phyloP scores from a whole-genome alignment of 2,888 invertebrate genomes.

The Hipparchia sbordonii region DNA sequence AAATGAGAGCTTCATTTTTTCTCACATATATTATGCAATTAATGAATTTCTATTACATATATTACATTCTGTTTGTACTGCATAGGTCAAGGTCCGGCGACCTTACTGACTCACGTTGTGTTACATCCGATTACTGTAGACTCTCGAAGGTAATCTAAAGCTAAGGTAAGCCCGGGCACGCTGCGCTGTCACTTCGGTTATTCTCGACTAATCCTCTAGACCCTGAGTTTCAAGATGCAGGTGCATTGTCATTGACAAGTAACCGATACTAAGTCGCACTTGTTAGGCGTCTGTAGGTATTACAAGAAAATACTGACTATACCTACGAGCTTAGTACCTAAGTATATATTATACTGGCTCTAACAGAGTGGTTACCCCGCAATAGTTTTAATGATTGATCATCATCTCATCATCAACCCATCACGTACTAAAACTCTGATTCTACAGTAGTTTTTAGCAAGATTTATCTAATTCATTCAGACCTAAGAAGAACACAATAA shows the following conservation, averaged over 20 bases:
- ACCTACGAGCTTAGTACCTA: not conserved
- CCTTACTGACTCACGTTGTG: not conserved
- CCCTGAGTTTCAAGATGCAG: conserved; percentile 39
- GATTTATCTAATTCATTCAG: too few species aligned
- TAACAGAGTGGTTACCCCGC: too few species aligned
- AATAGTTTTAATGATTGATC: too few species aligned
- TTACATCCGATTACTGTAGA: not conserved
- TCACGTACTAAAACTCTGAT: too few species aligned
- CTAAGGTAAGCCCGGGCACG: not conserved
- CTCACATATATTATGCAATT: too few species aligned
- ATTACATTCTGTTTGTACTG: not conserved
- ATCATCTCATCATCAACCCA: too few species aligned
- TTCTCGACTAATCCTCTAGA: conserved; percentile 20
- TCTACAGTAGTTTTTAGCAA: too few species aligned
- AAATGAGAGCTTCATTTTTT: too few species aligned
- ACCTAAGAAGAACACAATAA: too few species aligned
- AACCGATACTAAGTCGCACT: conserved; percentile 31
- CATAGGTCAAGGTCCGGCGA: not conserved
- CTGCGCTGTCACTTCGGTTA: not conserved
- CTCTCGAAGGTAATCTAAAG: not conserved
- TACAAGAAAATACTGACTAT: conserved; percentile 21
- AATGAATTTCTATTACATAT: too few species aligned
- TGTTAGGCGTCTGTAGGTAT: conserved; percentile 31
- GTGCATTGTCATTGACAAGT: conserved; percentile 39
- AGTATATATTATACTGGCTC: not conserved